Conservation (phyloP, 2,797 vertebrate genomes). For the Octomys mimax region DNA sequence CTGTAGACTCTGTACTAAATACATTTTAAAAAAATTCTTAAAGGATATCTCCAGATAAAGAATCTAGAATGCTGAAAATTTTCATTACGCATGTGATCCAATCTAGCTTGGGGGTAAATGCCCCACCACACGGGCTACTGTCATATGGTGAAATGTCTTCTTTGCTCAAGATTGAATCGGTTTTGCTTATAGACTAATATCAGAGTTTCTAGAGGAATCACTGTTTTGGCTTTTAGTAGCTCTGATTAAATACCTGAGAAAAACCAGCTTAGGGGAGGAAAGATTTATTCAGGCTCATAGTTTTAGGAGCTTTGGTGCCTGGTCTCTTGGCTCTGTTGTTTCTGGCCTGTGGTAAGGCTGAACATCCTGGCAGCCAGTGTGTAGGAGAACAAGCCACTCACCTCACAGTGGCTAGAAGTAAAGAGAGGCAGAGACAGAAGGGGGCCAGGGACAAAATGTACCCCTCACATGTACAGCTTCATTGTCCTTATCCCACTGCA, state of each 20-base stretch:
- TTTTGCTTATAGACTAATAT: background rate
- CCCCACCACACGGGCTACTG: background rate
- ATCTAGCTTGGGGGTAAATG: background rate
- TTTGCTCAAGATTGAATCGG: background rate
- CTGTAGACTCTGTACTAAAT: too few relatives aligned
- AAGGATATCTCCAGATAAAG: background rate
- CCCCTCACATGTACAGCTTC: background rate
- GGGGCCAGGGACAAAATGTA: background rate
- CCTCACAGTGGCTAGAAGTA: background rate
- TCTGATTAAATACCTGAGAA: background rate
- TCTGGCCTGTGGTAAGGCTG: background rate
- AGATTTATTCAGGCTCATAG: background rate
- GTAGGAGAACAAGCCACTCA: background rate
- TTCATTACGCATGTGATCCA: background rate
- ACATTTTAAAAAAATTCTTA: too few relatives aligned
- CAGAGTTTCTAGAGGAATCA: background rate
- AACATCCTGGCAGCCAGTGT: background rate
- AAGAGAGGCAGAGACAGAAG: background rate
- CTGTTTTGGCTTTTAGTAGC: background rate
- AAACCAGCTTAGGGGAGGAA: background rate
- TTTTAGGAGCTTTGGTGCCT: background rate
- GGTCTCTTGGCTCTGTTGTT: background rate
- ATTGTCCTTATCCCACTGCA: background rate
- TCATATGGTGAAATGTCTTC: background rate
- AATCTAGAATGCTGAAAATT: background rate